Conservation (phyloP, 2,888 invertebrate genomes). For the Drosophila monieri region DNA sequence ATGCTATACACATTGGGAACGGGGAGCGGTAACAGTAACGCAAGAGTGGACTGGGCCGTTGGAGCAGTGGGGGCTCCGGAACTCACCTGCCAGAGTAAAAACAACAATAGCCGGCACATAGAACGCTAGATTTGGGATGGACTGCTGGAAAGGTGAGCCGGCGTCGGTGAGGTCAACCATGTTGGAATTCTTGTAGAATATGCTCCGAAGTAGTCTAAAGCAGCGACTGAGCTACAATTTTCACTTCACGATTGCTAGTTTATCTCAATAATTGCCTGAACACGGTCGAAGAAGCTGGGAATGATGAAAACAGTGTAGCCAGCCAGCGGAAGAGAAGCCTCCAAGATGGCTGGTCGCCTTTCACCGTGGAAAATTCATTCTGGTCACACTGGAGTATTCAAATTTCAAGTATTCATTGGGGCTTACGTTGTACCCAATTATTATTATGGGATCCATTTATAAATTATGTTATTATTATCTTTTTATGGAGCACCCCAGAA, state of each 20-base stretch:
- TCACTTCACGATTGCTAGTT: slow-evolving; percentile 5
- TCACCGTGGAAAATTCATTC: neutral
- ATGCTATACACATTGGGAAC: slow-evolving; percentile 9
- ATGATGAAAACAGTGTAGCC: slow-evolving; percentile 8
- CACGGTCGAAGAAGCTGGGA: slow-evolving; percentile 22
- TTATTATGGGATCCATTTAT: no score
- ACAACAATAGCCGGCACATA: slow-evolving; percentile 93
- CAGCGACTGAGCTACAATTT: neutral
- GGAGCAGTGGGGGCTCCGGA: neutral
- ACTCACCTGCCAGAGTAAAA: slow-evolving; percentile 90
- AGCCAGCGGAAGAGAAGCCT: neutral
- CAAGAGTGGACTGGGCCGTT: neutral
- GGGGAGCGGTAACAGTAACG: slow-evolving; percentile 2
- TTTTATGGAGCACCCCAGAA: no score
- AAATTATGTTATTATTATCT: no score
- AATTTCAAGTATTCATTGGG: neutral
- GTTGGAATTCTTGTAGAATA: slow-evolving; percentile 67
- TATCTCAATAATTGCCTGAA: slow-evolving; percentile 18
- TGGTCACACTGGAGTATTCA: neutral
- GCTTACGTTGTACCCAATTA: no score
- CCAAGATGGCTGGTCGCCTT: neutral
- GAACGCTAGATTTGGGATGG: slow-evolving; percentile 94
- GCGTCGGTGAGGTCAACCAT: slow-evolving; percentile 95
- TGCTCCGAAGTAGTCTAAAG: slow-evolving; percentile 2
- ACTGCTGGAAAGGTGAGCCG: slow-evolving; percentile 92